phyloP scores from a whole-genome alignment of 2,797 vertebrate species.

The Selene dorsalis region DNA sequence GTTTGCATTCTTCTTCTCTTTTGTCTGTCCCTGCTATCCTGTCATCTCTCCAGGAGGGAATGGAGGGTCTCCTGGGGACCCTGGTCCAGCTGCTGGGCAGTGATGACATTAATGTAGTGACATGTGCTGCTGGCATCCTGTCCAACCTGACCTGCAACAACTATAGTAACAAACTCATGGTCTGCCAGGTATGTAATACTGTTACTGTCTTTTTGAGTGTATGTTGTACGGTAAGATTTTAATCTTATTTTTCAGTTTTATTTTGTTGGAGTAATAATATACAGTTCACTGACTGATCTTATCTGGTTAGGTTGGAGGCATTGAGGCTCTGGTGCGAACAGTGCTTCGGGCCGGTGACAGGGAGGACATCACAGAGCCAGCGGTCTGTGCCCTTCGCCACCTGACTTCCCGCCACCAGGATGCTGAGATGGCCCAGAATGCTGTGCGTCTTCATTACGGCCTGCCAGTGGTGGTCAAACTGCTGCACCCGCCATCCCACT shows the following conservation, averaged over 20 bases:
- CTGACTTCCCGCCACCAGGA: slow-evolving; percentile 98
- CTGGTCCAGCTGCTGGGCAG: slow-evolving; percentile 97
- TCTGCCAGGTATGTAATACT: slow-evolving; percentile 89
- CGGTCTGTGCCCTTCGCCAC: slow-evolving; percentile 96
- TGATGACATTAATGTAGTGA: slow-evolving; percentile 99
- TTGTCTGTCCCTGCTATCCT: neutral
- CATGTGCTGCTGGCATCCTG: slow-evolving; percentile 97
- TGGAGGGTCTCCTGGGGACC: slow-evolving; percentile 98
- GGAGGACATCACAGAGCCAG: slow-evolving; percentile 98
- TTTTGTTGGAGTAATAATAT: neutral
- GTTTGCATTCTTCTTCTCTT: neutral
- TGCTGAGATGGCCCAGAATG: slow-evolving; percentile 99
- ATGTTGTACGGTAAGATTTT: neutral
- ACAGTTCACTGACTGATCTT: neutral
- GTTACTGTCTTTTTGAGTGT: neutral
- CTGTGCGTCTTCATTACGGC: slow-evolving; percentile 96
- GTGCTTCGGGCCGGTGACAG: slow-evolving; percentile 96
- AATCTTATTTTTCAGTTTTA: neutral
- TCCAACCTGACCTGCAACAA: slow-evolving; percentile 99
- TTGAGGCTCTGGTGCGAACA: slow-evolving; percentile 96
- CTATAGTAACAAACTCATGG: slow-evolving; percentile 99
- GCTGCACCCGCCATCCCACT: slow-evolving; percentile 97
- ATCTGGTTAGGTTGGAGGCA: slow-evolving; percentile 87
- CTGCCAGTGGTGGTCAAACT: slow-evolving; percentile 98
- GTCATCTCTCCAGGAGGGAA: slow-evolving; percentile 90